phyloP scores from a whole-genome alignment of 2,888 invertebrate genomes.

The Trissolcus brochymenae region DNA sequence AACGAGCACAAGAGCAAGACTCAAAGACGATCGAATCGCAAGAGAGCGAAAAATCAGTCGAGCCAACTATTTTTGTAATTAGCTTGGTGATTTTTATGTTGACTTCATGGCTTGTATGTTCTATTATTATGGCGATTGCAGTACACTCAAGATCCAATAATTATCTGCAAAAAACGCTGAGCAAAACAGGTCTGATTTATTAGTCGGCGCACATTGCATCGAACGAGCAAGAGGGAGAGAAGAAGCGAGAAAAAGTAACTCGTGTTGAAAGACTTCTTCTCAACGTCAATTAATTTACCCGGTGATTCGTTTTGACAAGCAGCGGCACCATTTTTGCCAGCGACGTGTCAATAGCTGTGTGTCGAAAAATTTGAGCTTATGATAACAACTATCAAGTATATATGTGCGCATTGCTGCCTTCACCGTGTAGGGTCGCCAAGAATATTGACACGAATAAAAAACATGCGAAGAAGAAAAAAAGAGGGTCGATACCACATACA shows the following conservation, averaged over 20 bases:
- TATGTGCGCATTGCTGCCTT: slow-evolving; percentile 34
- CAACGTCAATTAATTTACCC: slow-evolving; percentile 53
- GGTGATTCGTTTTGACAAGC: slow-evolving; percentile 48
- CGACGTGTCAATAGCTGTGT: slow-evolving; percentile 42
- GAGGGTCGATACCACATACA: neutral
- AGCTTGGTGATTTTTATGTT: slow-evolving; percentile 18
- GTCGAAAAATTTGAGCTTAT: slow-evolving; percentile 36
- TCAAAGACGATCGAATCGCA: slow-evolving; percentile 18
- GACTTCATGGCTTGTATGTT: slow-evolving; percentile 15
- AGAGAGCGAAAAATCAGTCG: slow-evolving; percentile 14
- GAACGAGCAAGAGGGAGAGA: neutral
- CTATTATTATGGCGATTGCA: slow-evolving; percentile 41
- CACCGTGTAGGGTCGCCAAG: slow-evolving; percentile 31
- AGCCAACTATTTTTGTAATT: slow-evolving; percentile 21
- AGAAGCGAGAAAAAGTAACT: slow-evolving; percentile 10
- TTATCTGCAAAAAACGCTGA: slow-evolving; percentile 38
- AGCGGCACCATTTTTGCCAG: slow-evolving; percentile 43
- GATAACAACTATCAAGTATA: slow-evolving; percentile 31
- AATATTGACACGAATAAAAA: slow-evolving; percentile 21
- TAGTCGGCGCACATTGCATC: slow-evolving; percentile 26
- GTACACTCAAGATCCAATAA: slow-evolving; percentile 43
- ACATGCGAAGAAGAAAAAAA: neutral
- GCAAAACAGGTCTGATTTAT: slow-evolving; percentile 43
- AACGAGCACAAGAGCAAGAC: neutral
- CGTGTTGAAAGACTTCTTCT: slow-evolving; percentile 51